phyloP scores from a whole-genome alignment of 2,888 invertebrate genomes.

The Pyralis farinalis region DNA sequence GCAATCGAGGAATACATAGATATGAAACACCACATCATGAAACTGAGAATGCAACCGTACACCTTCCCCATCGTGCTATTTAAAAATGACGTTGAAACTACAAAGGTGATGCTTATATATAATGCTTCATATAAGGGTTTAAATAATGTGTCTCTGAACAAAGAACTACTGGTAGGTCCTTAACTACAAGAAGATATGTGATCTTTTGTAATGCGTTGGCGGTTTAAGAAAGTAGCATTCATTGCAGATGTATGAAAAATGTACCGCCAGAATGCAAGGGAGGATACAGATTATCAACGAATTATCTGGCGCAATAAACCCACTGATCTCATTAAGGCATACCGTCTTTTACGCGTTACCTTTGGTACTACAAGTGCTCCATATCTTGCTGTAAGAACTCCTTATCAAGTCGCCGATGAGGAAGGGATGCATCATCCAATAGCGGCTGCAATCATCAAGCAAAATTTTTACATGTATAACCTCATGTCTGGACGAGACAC shows the following conservation, averaged over 20 bases:
- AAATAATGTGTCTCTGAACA: conserved; percentile 13
- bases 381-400: conserved; percentile 18
- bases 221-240: conserved; percentile 5
- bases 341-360: conserved; percentile 19
- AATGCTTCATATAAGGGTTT: conserved; percentile 11
- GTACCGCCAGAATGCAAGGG: conserved; percentile 16
- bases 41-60: not conserved
- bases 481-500: conserved; percentile 13
- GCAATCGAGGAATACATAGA: conserved; percentile 9
- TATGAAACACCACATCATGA: conserved; percentile 5
- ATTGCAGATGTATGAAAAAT: conserved; percentile 3
- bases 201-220: conserved; percentile 10
- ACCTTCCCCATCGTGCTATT: conserved; percentile 14
- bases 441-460: conserved; percentile 12
- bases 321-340: conserved; percentile 12
- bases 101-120: conserved; percentile 12
- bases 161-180: conserved; percentile 14
- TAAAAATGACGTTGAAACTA: conserved; percentile 9
- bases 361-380: conserved; percentile 25
- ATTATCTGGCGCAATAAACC: conserved; percentile 14
- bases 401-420: conserved; percentile 16
- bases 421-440: conserved; percentile 11
- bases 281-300: conserved; percentile 22
- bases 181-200: conserved; percentile 12
- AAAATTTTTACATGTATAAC: conserved; percentile 21